Conservation (phyloP, 2,113 vertebrate genomes). For the Phyllopteryx taeniolatus region DNA sequence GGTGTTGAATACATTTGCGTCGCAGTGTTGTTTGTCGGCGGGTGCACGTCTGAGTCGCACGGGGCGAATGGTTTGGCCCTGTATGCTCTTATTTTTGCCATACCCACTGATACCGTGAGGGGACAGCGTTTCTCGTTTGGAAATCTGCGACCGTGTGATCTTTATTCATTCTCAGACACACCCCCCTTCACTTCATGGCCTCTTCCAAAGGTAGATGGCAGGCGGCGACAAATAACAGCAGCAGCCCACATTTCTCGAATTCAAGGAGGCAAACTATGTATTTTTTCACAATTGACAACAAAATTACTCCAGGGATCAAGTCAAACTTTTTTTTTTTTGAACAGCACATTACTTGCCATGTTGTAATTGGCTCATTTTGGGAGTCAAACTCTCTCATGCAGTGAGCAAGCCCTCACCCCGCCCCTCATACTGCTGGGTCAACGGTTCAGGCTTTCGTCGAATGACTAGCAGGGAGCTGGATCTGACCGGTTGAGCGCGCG, state of each 20-base stretch:
- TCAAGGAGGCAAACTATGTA: neutral
- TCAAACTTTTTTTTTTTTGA: no score
- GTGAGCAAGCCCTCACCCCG: no score
- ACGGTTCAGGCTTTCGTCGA: no score
- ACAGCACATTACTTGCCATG: no score
- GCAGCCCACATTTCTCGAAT: neutral
- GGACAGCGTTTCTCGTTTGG: slow-evolving; percentile 30
- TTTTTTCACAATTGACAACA: no score
- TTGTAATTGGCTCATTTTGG: no score
- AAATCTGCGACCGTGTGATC: slow-evolving; percentile 37
- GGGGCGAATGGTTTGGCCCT: slow-evolving; percentile 54
- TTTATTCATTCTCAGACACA: slow-evolving; percentile 41
- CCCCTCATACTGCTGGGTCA: no score
- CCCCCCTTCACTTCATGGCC: slow-evolving; percentile 11
- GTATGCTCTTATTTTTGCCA: slow-evolving; percentile 72
- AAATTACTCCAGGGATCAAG: no score
- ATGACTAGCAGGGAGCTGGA: no score
- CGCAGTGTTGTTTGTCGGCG: neutral
- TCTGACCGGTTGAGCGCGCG: no score
- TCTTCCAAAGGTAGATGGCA: neutral
- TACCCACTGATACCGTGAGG: slow-evolving; percentile 18
- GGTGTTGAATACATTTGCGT: rapidly evolving
- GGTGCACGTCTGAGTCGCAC: neutral
- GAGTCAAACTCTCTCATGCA: no score
- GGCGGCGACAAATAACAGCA: neutral